Percentiles rank a stretch among this genome's conserved stretches.
These are phyloP conservation scores for Meloidogyne floridensis DNA, from an alignment of 1,140 invertebrate species.

Conservation along the genomic window DNA sequence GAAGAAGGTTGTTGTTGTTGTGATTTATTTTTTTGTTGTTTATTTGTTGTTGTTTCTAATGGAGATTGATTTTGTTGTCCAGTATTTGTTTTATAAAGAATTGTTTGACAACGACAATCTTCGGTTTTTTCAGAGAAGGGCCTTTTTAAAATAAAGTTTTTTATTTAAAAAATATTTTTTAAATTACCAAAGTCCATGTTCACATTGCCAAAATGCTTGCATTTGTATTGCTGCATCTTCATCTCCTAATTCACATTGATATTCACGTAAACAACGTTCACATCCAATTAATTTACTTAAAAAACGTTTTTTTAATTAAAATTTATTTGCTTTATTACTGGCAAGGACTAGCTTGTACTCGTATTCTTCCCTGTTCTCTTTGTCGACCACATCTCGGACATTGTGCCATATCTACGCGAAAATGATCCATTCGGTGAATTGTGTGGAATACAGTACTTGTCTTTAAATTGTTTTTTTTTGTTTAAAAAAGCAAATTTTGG, in stretches of 20 bases:
- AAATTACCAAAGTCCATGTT: constrained; percentile 48
- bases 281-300: constrained; percentile 62
- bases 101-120: constrained; percentile 58
- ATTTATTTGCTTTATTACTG: too few relatives aligned
- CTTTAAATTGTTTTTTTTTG: constrained; percentile 27
- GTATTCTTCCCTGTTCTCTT: constrained; percentile 56
- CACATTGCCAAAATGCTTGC: constrained; percentile 61
- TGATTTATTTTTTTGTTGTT: neutral
- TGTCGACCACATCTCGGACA: constrained; percentile 61
- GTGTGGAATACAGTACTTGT: constrained; percentile 62
- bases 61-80: neutral
- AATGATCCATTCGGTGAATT: constrained; percentile 64
- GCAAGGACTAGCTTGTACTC: constrained; percentile 60
- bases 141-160: neutral
- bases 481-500: too few relatives aligned
- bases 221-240: constrained; percentile 37
- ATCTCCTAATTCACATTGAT: constrained; percentile 60
- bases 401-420: constrained; percentile 58
- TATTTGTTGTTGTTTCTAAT: neutral
- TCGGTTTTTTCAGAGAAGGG: constrained; percentile 56
- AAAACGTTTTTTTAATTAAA: neutral
- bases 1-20: neutral
- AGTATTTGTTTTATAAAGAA: constrained; percentile 37
- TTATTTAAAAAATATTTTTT: constrained; percentile 35
- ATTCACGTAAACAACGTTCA: constrained; percentile 58